These are phyloP conservation scores for Linnaemya vulpina DNA, from an alignment of 2,888 invertebrate species.

Conservation along the genomic window DNA sequence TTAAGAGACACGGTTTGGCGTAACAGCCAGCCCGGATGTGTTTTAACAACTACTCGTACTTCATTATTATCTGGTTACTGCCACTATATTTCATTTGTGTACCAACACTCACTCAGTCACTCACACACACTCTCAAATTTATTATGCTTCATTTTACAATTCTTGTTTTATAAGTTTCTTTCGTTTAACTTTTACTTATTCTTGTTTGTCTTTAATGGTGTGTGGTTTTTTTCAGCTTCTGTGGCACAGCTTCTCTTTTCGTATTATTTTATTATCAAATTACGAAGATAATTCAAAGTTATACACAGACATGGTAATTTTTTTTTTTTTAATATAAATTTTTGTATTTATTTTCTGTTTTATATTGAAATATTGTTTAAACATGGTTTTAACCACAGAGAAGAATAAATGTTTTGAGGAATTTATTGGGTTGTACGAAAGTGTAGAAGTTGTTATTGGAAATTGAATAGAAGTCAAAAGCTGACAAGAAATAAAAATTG, in stretches of 20 bases:
- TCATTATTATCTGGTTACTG: not conserved
- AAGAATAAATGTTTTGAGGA: not conserved
- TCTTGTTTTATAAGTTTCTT: not conserved
- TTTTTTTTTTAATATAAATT: not conserved
- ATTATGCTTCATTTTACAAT: not conserved
- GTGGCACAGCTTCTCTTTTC: constrained; percentile 14
- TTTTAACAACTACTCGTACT: not conserved
- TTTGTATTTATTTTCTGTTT: not conserved
- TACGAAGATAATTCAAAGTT: constrained; percentile 48
- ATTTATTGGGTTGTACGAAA: not conserved
- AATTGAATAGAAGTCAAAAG: constrained; percentile 8
- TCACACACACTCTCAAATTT: not conserved
- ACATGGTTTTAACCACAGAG: not conserved
- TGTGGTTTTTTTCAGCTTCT: not conserved
- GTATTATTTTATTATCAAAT: constrained; percentile 47
- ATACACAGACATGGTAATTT: constrained; percentile 17
- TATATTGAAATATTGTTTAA: not conserved
- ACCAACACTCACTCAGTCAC: not conserved
- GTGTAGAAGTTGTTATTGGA: constrained; percentile 9
- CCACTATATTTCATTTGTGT: not conserved
- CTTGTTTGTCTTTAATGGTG: not conserved
- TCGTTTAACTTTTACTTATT: not conserved
- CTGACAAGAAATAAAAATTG: not conserved
- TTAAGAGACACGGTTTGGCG: no score
- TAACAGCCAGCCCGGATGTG: not conserved